phyloP scores from a whole-genome alignment of 1,140 invertebrate species.

The Amphibalanus amphitrite region DNA sequence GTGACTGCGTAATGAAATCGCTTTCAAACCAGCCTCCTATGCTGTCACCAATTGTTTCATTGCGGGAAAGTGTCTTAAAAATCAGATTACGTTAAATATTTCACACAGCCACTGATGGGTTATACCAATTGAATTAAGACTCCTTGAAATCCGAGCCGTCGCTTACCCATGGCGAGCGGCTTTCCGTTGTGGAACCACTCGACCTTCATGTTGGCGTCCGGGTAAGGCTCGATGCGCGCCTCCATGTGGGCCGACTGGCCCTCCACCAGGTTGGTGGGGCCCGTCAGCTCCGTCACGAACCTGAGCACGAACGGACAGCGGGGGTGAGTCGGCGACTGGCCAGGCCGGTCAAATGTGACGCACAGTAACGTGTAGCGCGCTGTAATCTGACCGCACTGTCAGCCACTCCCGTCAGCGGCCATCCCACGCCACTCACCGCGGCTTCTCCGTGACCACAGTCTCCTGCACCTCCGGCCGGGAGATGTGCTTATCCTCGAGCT shows the following conservation, averaged over 20 bases:
- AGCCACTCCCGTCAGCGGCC: too few species aligned
- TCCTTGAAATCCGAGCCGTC: neutral
- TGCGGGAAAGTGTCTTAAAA: too few species aligned
- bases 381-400: too few species aligned
- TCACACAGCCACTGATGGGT: too few species aligned
- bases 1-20: too few species aligned
- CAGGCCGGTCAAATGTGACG: too few species aligned
- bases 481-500: constrained; percentile 60
- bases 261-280: constrained; percentile 58
- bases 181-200: constrained; percentile 31
- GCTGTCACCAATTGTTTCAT: too few species aligned
- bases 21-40: too few species aligned
- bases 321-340: too few species aligned
- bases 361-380: too few species aligned
- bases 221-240: constrained; percentile 23
- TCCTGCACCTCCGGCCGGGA: constrained; percentile 36
- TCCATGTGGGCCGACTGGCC: constrained; percentile 63
- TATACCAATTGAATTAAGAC: too few species aligned
- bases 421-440: neutral
- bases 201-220: constrained; percentile 21
- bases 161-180: constrained; percentile 41
- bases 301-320: constrained; percentile 17
- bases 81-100: too few species aligned
- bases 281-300: constrained; percentile 70
- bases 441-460: constrained; percentile 5